phyloP scores from a whole-genome alignment of 2,113 vertebrate genomes.

The Pelecanoides urinatrix region DNA sequence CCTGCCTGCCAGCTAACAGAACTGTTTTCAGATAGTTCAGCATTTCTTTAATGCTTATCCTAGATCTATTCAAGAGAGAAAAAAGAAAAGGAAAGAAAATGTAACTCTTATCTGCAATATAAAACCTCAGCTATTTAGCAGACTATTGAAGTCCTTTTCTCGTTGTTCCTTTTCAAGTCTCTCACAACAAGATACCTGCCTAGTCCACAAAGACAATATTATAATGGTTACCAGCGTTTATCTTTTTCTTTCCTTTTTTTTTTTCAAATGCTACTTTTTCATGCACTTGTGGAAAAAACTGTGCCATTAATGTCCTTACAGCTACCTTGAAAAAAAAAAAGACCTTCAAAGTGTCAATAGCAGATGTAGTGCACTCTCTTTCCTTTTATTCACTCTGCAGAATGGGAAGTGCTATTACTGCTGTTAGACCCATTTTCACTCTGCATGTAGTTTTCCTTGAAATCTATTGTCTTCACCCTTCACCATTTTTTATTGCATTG shows the following conservation, averaged over 20 bases:
- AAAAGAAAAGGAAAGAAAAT: slow-evolving; percentile 41
- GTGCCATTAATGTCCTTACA: slow-evolving; percentile 59
- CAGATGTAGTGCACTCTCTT: slow-evolving; percentile 45
- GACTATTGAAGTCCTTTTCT: slow-evolving; percentile 33
- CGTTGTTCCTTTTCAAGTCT: slow-evolving; percentile 18
- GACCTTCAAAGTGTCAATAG: slow-evolving; percentile 65
- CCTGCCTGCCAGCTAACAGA: slow-evolving; percentile 35
- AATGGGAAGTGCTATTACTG: slow-evolving; percentile 67
- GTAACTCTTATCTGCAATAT: slow-evolving; percentile 46
- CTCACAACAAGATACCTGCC: slow-evolving; percentile 60
- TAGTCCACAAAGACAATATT: slow-evolving; percentile 65
- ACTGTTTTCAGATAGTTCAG: slow-evolving; percentile 53
- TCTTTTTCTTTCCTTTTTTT: background rate
- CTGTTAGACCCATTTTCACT: slow-evolving; percentile 64
- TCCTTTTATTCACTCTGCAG: slow-evolving; percentile 58
- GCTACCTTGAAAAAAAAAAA: slow-evolving; percentile 45
- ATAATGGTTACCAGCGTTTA: slow-evolving; percentile 36
- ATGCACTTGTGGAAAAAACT: slow-evolving; percentile 41
- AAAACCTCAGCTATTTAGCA: slow-evolving; percentile 58
- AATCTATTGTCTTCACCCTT: slow-evolving; percentile 62
- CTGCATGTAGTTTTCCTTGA: slow-evolving; percentile 64
- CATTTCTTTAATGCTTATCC: slow-evolving; percentile 55
- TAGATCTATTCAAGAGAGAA: slow-evolving; percentile 28
- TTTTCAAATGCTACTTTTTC: slow-evolving; percentile 23
- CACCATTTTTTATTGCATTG: slow-evolving; percentile 30